Percentiles rank a stretch among this genome's conserved stretches.
phyloP scores from a whole-genome alignment of 2,797 vertebrate species.

The Amphiprion clarkii region DNA sequence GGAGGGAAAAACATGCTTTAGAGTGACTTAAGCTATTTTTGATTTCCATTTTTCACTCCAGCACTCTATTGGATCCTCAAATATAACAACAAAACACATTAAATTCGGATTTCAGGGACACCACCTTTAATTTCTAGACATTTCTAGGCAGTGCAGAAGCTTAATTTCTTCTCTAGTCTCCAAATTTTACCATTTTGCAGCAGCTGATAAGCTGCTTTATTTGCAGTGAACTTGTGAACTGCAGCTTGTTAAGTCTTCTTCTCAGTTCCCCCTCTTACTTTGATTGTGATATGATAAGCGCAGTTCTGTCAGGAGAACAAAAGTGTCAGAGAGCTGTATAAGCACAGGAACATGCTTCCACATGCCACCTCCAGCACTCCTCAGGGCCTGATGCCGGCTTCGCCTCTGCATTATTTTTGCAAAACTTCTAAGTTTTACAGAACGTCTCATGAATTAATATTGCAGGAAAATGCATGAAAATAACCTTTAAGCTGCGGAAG shows the following conservation, averaged over 20 bases:
- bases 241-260: slow-evolving; percentile 29
- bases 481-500: slow-evolving; percentile 39
- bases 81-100: not conserved
- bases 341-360: slow-evolving; percentile 58
- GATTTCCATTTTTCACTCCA: too few species aligned
- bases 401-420: slow-evolving; percentile 29
- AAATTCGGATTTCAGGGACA: not conserved
- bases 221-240: slow-evolving; percentile 69
- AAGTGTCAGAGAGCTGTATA: slow-evolving; percentile 47
- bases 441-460: slow-evolving; percentile 57
- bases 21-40: too few species aligned
- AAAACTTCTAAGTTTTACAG: slow-evolving; percentile 52
- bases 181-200: not conserved
- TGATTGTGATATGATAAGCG: slow-evolving; percentile 72
- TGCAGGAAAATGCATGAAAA: slow-evolving; percentile 70
- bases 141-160: not conserved
- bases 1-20: too few species aligned
- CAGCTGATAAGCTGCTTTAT: slow-evolving; percentile 25
- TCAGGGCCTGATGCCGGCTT: slow-evolving; percentile 21
- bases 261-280: slow-evolving; percentile 29
- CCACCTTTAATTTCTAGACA: not conserved
- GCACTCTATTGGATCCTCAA: too few species aligned
- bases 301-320: slow-evolving; percentile 66
- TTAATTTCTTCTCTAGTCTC: not conserved
- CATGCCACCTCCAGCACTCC: slow-evolving; percentile 61